Evolutionary conservation across 2,113 vertebrate genomes (phyloP).

Genomic region (Nerophis ophidion): DNA sequence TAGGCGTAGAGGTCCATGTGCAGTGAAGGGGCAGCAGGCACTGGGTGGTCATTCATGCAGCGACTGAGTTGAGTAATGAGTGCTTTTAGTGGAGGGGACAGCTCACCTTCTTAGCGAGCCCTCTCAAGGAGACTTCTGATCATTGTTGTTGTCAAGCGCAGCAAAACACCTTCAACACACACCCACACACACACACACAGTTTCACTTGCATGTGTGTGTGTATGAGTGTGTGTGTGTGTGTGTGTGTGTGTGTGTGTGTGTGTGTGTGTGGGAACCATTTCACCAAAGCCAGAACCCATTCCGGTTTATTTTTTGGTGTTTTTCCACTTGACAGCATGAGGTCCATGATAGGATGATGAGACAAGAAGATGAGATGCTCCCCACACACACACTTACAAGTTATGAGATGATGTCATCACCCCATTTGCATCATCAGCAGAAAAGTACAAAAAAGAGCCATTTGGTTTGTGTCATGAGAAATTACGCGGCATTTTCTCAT

Average conservation of each 20-base stretch:
- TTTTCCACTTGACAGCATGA: too few relatives aligned
- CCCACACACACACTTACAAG: too few relatives aligned
- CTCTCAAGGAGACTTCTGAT: conserved; percentile 70
- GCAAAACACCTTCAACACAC: conserved; percentile 55
- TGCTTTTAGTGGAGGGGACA: conserved; percentile 67
- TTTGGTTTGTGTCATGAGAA: too few relatives aligned
- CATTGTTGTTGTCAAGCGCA: conserved; percentile 64
- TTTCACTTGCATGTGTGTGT: neutral
- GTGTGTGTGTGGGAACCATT: neutral
- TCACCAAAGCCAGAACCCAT: too few relatives aligned
- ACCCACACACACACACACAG: conserved; percentile 18
- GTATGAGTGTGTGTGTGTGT: neutral
- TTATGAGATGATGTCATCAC: too few relatives aligned
- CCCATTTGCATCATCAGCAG: too few relatives aligned
- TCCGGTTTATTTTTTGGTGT: too few relatives aligned
- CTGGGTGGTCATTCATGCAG: conserved; percentile 52
- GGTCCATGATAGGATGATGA: too few relatives aligned
- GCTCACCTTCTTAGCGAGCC: conserved; percentile 66
- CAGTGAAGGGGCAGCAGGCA: conserved; percentile 30
- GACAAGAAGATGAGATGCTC: too few relatives aligned
- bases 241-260: too few relatives aligned
- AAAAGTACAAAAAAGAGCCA: too few relatives aligned
- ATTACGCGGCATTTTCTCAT: too few relatives aligned
- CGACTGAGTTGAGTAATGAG: conserved; percentile 63
- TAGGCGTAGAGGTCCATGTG: conserved; percentile 10